Conservation (phyloP, 2,888 invertebrate genomes). For the Steinernema hermaphroditum region DNA sequence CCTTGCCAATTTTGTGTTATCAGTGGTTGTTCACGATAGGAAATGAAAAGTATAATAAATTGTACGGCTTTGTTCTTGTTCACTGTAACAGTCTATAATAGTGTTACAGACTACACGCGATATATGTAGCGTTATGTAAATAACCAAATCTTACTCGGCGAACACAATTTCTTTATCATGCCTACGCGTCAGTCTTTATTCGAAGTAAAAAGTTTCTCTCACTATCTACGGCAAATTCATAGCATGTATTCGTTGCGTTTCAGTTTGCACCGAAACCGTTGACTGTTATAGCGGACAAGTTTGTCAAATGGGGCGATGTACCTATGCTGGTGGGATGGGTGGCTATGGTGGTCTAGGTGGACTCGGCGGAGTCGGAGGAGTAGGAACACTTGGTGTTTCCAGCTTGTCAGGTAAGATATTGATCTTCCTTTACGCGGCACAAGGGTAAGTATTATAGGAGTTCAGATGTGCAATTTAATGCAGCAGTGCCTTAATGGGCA, state of each 20-base stretch:
- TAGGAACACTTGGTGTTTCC: not conserved
- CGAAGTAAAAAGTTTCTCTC: too few relatives aligned
- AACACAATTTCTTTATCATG: too few relatives aligned
- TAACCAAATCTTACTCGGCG: too few relatives aligned
- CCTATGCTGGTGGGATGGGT: constrained; percentile 10
- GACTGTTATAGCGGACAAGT: constrained; percentile 52
- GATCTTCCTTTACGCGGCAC: too few relatives aligned
- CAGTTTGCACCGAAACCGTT: constrained; percentile 49
- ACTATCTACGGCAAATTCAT: too few relatives aligned
- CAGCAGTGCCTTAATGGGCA: constrained; percentile 65
- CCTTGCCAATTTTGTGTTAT: too few relatives aligned
- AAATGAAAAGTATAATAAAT: too few relatives aligned
- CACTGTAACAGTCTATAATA: not conserved
- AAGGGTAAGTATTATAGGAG: too few relatives aligned
- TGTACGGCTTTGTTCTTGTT: too few relatives aligned
- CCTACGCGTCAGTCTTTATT: too few relatives aligned
- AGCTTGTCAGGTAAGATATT: not conserved
- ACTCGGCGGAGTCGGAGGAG: not conserved
- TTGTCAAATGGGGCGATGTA: constrained; percentile 45
- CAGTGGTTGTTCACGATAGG: too few relatives aligned
- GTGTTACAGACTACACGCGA: constrained; percentile 27
- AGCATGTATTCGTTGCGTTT: constrained; percentile 17
- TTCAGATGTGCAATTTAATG: constrained; percentile 59
- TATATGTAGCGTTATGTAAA: too few relatives aligned
- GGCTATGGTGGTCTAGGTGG: not conserved